Evolutionary conservation across 1,140 invertebrate genomes (phyloP).

Genomic region (Drosophila equinoxialis): DNA sequence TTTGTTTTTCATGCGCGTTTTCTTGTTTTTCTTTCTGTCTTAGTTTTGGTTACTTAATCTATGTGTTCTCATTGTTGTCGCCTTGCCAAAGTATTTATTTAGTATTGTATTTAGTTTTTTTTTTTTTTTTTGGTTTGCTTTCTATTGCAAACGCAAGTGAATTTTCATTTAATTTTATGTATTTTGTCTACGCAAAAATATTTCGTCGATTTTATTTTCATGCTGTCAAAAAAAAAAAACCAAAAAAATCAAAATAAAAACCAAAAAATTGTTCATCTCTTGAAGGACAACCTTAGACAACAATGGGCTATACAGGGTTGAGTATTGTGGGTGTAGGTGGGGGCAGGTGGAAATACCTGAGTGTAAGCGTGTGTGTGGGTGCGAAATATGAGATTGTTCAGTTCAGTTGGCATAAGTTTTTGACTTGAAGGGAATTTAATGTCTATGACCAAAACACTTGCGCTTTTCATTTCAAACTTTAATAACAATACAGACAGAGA

Average conservation of each 20-base stretch:
- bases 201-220: slow-evolving; percentile 46
- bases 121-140: slow-evolving; percentile 30
- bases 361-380: slow-evolving; percentile 40
- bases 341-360: slow-evolving; percentile 40
- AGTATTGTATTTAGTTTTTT: slow-evolving; percentile 33
- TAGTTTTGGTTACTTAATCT: slow-evolving; percentile 68
- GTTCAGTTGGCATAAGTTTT: slow-evolving; percentile 4
- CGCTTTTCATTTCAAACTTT: neutral
- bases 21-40: slow-evolving; percentile 25
- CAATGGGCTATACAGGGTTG: slow-evolving; percentile 16
- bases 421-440: slow-evolving; percentile 6
- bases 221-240: slow-evolving; percentile 51
- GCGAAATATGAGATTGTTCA: slow-evolving; percentile 56
- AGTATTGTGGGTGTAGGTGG: neutral
- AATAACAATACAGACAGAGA: neutral
- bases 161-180: slow-evolving; percentile 73
- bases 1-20: neutral
- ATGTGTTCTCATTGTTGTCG: slow-evolving; percentile 72
- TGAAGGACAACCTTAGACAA: slow-evolving; percentile 75
- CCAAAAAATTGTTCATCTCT: slow-evolving; percentile 48
- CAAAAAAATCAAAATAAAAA: neutral
- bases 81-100: slow-evolving; percentile 73
- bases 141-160: slow-evolving; percentile 62
- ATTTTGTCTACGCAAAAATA: slow-evolving; percentile 32
- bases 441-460: neutral